A percentile compares a stretch with the other conserved stretches of the same genome.
Evolutionary conservation across 2,888 invertebrate genomes (phyloP).

Genomic region (Tinea pellionella): DNA sequence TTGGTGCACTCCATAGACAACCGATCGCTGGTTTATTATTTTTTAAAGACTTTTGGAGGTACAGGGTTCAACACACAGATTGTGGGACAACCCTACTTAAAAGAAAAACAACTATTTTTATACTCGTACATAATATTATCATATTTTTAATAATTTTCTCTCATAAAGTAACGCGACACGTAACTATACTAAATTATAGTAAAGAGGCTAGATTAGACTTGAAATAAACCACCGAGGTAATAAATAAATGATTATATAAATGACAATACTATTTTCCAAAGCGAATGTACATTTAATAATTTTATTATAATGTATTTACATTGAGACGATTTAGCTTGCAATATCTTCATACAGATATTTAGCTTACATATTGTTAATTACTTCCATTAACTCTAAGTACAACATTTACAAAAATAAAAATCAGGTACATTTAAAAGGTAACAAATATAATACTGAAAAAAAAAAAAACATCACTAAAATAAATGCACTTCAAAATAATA

Average conservation of each 20-base stretch:
- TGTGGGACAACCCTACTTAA: no score
- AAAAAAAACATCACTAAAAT: not conserved
- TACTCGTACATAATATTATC: no score
- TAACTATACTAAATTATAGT: no score
- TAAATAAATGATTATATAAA: not conserved
- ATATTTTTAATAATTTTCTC: no score
- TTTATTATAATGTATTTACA: slow-evolving; percentile 2
- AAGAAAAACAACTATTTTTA: no score
- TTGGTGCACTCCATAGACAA: no score
- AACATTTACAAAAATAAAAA: slow-evolving; percentile 10
- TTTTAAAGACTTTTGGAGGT: no score
- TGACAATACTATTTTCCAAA: not conserved
- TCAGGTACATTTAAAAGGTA: slow-evolving; percentile 6
- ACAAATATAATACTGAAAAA: slow-evolving; percentile 1
- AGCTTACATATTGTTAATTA: not conserved
- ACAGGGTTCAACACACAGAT: no score
- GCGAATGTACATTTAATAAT: slow-evolving; percentile 5
- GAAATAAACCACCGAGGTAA: no score
- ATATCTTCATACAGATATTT: not conserved
- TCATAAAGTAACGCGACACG: no score
- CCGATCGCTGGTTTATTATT: no score
- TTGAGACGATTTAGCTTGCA: not conserved
- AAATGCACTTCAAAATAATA: not conserved
- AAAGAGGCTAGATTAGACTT: no score
- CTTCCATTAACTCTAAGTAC: not conserved